These are phyloP conservation scores for Muschampia staudingeri DNA, from an alignment of 2,888 invertebrate species.

Conservation along the genomic window DNA sequence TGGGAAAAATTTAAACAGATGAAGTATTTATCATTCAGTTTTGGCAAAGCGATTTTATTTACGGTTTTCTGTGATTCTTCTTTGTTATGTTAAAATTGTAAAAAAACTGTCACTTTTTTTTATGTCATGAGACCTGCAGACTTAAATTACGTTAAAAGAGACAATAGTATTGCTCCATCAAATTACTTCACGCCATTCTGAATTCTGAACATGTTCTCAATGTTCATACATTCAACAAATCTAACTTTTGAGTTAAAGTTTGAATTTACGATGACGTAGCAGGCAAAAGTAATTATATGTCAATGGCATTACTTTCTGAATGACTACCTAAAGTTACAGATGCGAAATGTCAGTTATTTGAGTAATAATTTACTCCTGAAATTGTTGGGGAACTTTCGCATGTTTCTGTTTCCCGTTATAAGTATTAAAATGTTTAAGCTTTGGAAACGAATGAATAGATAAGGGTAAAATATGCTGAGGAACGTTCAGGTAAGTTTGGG, in stretches of 20 bases:
- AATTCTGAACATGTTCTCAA: not conserved
- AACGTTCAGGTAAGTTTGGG: not conserved
- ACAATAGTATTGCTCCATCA: not conserved
- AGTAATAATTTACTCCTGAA: conserved; percentile 25
- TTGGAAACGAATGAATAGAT: not conserved
- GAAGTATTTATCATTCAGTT: not conserved
- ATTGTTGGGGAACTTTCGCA: conserved; percentile 17
- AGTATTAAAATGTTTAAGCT: not conserved
- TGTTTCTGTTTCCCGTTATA: not conserved
- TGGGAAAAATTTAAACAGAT: not conserved
- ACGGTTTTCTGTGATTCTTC: too few relatives aligned
- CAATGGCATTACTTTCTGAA: conserved; percentile 38
- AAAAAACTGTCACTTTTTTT: too few relatives aligned
- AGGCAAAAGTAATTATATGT: conserved; percentile 30
- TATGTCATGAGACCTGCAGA: too few relatives aligned
- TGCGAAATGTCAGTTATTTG: conserved; percentile 23
- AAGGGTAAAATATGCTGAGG: not conserved
- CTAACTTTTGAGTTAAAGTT: conserved; percentile 29
- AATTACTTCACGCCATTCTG: not conserved
- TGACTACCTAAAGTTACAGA: conserved; percentile 30
- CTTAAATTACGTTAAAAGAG: too few relatives aligned
- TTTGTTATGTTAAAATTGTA: too few relatives aligned
- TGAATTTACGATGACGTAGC: conserved; percentile 23
- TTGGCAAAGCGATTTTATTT: too few relatives aligned
- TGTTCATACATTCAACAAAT: not conserved